Evolutionary conservation across 1,140 invertebrate species (phyloP), one percentile per base, ranked within the genome.

Genomic region (Drosophila sulfurigaster): DNA sequence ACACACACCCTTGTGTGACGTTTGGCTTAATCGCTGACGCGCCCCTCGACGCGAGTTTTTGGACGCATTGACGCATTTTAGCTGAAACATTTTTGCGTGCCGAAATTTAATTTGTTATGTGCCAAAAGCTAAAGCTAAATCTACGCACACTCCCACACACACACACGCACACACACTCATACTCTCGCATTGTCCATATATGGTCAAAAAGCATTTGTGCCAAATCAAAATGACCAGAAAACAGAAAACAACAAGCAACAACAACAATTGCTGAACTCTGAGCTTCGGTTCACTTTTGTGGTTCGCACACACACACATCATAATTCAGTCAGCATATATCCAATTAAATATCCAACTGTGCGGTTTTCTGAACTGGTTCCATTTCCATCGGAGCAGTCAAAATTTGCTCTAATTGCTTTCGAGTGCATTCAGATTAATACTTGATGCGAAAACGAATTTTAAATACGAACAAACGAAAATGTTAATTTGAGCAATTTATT

Each of bases 101-200:
- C 65, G 41, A 48, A 85, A 85, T 83, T 81, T 51, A 81, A 83
- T 83, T 83, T 85, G 78, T 85, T 85, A 77, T 54, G 51, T 54
- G 51, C 51, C 51, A 54, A 54, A 54, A 54, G 51, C 51, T 5
- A 54, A 54, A 54, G 28, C 28, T 11, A 25, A 49, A 54, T 54
- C 41, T 10, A 32, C 32, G 7, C 32, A 32, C 32, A 32, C 32
- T 32, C 32, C 5, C 32, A 1, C 30, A 32, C 5, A 32, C 30
- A 32, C 30, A 32, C 30, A 32, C 30, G 30, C 30, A 32, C 30
- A 32, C 30, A 32, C 32, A 32, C 32, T 6, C 32, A 32, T 2
- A 10, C 35, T 10, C 35, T 10, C 35, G 35, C 35, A 25, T 4
- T 10, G 7, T 10, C 8, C 35, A 38, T 38, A 38, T 11, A 11